phyloP scores from a whole-genome alignment of 1,140 invertebrate species.

The Elymnias hypermnestra region DNA sequence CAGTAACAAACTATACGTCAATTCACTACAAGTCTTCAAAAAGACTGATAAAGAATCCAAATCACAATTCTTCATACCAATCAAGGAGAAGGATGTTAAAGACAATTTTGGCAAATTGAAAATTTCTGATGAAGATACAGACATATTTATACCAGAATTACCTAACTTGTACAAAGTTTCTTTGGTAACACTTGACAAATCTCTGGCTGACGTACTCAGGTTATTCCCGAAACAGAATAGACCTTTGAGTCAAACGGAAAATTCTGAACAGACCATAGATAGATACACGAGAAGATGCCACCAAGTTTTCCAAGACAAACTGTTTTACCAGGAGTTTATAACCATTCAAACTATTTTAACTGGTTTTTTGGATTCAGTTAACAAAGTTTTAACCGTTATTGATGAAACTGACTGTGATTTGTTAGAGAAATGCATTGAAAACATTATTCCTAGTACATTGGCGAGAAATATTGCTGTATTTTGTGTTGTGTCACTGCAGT shows the following conservation, averaged over 20 bases:
- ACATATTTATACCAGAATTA: conserved; percentile 54
- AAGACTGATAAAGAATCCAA: conserved; percentile 65
- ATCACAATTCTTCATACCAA: conserved; percentile 70
- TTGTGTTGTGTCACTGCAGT: conserved; percentile 68
- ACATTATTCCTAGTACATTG: conserved; percentile 46
- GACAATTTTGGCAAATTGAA: conserved; percentile 59
- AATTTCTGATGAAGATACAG: conserved; percentile 54
- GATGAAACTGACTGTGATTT: conserved; percentile 61
- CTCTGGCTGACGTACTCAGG: conserved; percentile 51
- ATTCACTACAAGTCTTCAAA: conserved; percentile 62
- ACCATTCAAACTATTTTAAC: conserved; percentile 57
- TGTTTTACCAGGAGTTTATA: conserved; percentile 67
- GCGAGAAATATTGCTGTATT: conserved; percentile 62
- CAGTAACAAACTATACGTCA: conserved; percentile 63
- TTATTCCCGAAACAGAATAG: conserved; percentile 70
- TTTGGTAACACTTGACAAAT: conserved; percentile 50
- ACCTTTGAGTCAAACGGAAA: conserved; percentile 70
- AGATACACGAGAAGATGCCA: conserved; percentile 70
- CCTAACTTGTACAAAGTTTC: conserved; percentile 53
- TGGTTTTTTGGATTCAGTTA: conserved; percentile 47
- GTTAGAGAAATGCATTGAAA: conserved; percentile 58
- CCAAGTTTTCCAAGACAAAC: conserved; percentile 70
- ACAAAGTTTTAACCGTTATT: conserved; percentile 40
- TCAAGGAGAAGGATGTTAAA: conserved; percentile 50
- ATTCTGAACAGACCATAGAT: conserved; percentile 68